A percentile compares a stretch with the other conserved stretches of the same genome.
Evolutionary conservation across 2,113 vertebrate species (phyloP).

Genomic region (Leptosomus discolor): DNA sequence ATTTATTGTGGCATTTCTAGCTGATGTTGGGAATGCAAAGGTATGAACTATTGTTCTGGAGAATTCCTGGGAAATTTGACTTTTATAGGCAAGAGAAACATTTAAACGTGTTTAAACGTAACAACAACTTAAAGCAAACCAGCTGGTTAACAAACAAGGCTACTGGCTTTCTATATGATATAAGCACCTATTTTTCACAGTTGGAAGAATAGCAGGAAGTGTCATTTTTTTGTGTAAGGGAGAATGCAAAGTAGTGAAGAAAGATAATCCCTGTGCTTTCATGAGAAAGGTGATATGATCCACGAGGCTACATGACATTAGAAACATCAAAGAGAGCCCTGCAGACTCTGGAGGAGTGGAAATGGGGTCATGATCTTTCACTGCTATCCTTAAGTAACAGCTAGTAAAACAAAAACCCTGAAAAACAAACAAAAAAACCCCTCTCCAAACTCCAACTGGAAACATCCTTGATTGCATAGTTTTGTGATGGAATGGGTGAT

Average conservation of each 20-base stretch:
- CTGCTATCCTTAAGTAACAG: not conserved
- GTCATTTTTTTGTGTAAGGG: not conserved
- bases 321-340: not conserved
- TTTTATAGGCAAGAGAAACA: not conserved
- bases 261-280: not conserved
- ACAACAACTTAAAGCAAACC: not conserved
- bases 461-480: not conserved
- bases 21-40: not conserved
- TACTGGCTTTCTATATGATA: not conserved
- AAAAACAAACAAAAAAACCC: not conserved
- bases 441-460: not conserved
- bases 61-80: not conserved
- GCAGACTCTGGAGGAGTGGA: not conserved
- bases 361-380: not conserved
- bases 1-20: not conserved
- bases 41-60: not conserved
- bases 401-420: not conserved
- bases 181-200: not conserved
- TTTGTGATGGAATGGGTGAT: not conserved
- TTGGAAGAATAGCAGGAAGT: not conserved
- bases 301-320: not conserved
- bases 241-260: not conserved
- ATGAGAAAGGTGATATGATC: not conserved
- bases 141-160: not conserved
- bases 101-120: not conserved